A percentile compares a stretch with the other conserved stretches of the same genome.
Conservation (phyloP, 1,140 invertebrate genomes). For the Onthophagus taurus region DNA sequence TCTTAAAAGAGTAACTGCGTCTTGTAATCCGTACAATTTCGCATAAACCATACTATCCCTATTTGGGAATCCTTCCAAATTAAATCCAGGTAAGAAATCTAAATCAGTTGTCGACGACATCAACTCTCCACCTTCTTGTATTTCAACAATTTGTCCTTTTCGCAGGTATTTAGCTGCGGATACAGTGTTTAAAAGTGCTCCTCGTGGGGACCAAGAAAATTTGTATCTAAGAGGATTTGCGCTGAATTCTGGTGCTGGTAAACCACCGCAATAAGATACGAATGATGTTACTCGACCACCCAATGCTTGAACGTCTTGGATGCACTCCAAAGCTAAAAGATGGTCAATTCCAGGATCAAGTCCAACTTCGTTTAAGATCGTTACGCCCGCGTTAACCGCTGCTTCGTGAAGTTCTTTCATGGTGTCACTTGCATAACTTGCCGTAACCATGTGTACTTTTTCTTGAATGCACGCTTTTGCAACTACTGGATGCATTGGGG, state of each 20-base stretch:
- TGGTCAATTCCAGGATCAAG: conserved; percentile 97
- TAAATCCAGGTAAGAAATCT: conserved; percentile 92
- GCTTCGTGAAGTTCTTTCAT: conserved; percentile 70
- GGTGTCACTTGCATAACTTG: conserved; percentile 78
- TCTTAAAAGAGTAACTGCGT: conserved; percentile 79
- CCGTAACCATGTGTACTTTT: conserved; percentile 89
- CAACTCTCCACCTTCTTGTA: conserved; percentile 79
- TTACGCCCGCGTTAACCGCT: conserved; percentile 76
- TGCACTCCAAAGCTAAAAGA: conserved; percentile 92
- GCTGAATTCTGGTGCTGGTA: conserved; percentile 92
- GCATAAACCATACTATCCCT: conserved; percentile 88
- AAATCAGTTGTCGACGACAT: conserved; percentile 69
- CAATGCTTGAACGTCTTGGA: conserved; percentile 51
- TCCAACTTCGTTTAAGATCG: conserved; percentile 89
- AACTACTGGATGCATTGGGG: conserved; percentile 73
- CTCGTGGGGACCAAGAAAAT: conserved; percentile 94
- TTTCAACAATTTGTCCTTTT: conserved; percentile 79
- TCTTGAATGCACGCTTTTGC: conserved; percentile 81
- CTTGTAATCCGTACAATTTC: conserved; percentile 75
- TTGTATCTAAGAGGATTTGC: conserved; percentile 94
- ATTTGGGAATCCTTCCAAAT: conserved; percentile 93
- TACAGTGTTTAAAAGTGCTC: conserved; percentile 82
- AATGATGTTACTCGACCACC: conserved; percentile 81
- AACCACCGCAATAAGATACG: conserved; percentile 91
- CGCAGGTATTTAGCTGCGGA: conserved; percentile 75